These are phyloP conservation scores for Hiodon tergisus DNA, from an alignment of 2,113 vertebrate species.

Conservation along the genomic window DNA sequence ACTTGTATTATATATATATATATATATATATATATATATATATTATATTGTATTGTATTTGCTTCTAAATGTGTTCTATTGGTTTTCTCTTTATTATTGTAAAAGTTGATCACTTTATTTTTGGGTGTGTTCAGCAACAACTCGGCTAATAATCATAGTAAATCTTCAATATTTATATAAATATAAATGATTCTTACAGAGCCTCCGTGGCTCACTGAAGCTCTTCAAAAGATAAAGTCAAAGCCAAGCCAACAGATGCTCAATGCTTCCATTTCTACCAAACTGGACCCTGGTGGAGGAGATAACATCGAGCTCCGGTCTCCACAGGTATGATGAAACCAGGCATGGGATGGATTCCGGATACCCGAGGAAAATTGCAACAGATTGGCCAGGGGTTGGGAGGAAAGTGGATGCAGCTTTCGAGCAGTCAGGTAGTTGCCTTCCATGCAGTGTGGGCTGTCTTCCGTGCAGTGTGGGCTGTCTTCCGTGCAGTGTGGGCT, in stretches of 20 bases:
- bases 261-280: background rate
- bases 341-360: conserved; percentile 36
- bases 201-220: background rate
- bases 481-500: no score
- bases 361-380: conserved; percentile 44
- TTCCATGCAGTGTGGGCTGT: background rate
- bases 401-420: conserved; percentile 43
- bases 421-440: conserved; percentile 37
- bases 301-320: background rate
- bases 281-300: background rate
- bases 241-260: background rate
- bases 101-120: no score
- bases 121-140: no score
- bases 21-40: no score
- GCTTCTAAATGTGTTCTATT: no score
- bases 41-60: no score
- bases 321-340: conserved; percentile 46
- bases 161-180: no score
- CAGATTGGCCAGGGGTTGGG: conserved; percentile 40
- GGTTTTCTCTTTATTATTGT: no score
- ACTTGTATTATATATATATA: no score
- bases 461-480: no score
- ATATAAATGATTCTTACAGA: background rate
- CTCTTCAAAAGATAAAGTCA: background rate
- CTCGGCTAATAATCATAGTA: no score